phyloP scores from a whole-genome alignment of 37 sponge, comb jelly and placozoan species.

The Amphimedon queenslandica region DNA sequence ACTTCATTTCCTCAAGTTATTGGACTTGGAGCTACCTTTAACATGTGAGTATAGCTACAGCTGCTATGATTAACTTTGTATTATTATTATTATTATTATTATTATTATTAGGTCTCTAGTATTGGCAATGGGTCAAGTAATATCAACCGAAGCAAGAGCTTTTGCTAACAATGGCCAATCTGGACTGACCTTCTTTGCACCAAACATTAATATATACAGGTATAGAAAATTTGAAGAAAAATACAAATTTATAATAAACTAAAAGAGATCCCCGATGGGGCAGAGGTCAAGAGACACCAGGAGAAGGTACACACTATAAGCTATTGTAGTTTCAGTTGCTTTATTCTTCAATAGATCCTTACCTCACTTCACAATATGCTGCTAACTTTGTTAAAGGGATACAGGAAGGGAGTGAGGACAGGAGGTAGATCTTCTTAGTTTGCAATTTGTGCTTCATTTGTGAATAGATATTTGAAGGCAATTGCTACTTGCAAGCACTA shows the following conservation, averaged over 20 bases:
- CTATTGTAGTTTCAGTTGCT: too few species aligned
- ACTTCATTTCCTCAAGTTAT: conserved; percentile 63
- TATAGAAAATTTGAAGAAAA: neutral
- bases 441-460: too few species aligned
- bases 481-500: too few species aligned
- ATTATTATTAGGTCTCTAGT: too few species aligned
- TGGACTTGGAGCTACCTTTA: conserved; percentile 41
- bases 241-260: neutral
- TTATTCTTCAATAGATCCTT: too few species aligned
- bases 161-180: conserved; percentile 66
- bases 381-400: conserved; percentile 60
- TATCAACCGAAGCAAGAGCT: conserved; percentile 72
- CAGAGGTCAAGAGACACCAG: conserved; percentile 81
- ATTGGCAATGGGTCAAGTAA: conserved; percentile 55
- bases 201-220: conserved; percentile 81
- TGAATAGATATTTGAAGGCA: too few species aligned
- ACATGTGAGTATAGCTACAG: too few species aligned
- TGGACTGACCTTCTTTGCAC: conserved; percentile 82
- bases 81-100: too few species aligned
- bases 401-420: conserved; percentile 67
- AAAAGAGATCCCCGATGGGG: conserved; percentile 83
- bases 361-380: conserved; percentile 66
- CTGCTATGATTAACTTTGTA: too few species aligned
- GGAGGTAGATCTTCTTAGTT: too few species aligned
- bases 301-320: conserved; percentile 62